A percentile compares a stretch with the other conserved stretches of the same genome.
Evolutionary conservation across 1,140 invertebrate genomes (phyloP).

Genomic region (Brachionus rubens): DNA sequence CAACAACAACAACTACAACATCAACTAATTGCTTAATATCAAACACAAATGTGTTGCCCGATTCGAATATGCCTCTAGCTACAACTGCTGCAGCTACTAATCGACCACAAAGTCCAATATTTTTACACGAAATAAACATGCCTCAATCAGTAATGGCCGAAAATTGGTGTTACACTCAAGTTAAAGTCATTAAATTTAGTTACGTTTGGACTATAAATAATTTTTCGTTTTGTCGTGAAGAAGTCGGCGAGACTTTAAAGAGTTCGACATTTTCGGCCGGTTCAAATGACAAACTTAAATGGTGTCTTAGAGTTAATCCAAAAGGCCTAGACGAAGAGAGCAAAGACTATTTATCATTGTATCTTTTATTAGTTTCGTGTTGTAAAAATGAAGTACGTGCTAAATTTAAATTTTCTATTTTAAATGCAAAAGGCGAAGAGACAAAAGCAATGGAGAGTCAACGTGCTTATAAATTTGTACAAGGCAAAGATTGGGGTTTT

Average conservation of each 20-base stretch:
- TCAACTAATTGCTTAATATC: background rate
- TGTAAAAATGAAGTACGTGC: slow-evolving; percentile 93
- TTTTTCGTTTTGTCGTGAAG: slow-evolving; percentile 90
- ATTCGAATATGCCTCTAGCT: slow-evolving; percentile 17
- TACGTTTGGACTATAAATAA: slow-evolving; percentile 94
- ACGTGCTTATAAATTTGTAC: slow-evolving; percentile 93
- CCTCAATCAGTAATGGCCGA: slow-evolving; percentile 54
- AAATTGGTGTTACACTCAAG: slow-evolving; percentile 62
- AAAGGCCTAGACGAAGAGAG: slow-evolving; percentile 99
- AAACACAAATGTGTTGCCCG: slow-evolving; percentile 28
- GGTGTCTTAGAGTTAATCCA: slow-evolving; percentile 95
- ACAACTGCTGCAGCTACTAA: background rate
- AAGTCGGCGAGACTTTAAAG: slow-evolving; percentile 99
- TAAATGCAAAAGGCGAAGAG: slow-evolving; percentile 98
- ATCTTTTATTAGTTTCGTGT: slow-evolving; percentile 94
- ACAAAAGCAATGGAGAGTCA: slow-evolving; percentile 97
- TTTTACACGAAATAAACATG: slow-evolving; percentile 36
- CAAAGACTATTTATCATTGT: slow-evolving; percentile 97
- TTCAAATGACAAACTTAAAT: slow-evolving; percentile 98
- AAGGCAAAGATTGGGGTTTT: slow-evolving; percentile 99
- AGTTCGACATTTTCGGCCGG: slow-evolving; percentile 98
- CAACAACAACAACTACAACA: too few species aligned
- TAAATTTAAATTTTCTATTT: slow-evolving; percentile 99
- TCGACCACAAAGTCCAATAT: background rate
- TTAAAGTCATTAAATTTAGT: slow-evolving; percentile 50